Percentiles rank a stretch among this genome's conserved stretches.
These are phyloP conservation scores for Blennius ocellaris DNA, from an alignment of 2,113 vertebrate species.

Conservation along the genomic window DNA sequence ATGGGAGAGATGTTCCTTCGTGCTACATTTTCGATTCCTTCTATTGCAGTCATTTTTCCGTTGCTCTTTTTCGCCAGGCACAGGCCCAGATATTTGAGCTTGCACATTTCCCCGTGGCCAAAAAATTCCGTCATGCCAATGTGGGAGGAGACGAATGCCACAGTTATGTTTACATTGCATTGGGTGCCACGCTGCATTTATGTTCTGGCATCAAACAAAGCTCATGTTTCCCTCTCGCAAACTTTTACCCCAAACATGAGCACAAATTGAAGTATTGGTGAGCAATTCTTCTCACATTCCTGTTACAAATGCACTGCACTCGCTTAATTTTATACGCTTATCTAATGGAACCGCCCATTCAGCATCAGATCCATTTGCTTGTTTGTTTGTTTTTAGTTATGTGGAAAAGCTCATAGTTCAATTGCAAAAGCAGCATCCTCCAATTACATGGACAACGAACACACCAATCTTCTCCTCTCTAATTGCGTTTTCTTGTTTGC, in stretches of 20 bases:
- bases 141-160: neutral
- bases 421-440: neutral
- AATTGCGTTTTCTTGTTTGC: neutral
- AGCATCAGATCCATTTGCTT: neutral
- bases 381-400: neutral
- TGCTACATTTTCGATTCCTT: constrained; percentile 3
- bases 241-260: constrained; percentile 11
- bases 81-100: constrained; percentile 24
- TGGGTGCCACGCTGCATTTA: neutral
- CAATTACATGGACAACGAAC: no score
- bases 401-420: neutral
- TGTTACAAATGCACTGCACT: constrained; percentile 3
- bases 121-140: neutral
- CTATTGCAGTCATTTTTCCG: neutral
- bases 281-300: neutral
- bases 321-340: constrained; percentile 10
- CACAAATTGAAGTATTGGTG: neutral
- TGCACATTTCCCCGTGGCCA: constrained; percentile 11
- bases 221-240: neutral
- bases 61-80: constrained; percentile 27
- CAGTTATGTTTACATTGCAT: constrained; percentile 8
- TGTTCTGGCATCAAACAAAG: constrained; percentile 8
- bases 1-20: neutral
- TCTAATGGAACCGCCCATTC: neutral
- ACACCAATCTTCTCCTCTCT: neutral